Evolutionary conservation across 2,797 vertebrate genomes (phyloP).

Genomic region (Phoebastria nigripes): DNA sequence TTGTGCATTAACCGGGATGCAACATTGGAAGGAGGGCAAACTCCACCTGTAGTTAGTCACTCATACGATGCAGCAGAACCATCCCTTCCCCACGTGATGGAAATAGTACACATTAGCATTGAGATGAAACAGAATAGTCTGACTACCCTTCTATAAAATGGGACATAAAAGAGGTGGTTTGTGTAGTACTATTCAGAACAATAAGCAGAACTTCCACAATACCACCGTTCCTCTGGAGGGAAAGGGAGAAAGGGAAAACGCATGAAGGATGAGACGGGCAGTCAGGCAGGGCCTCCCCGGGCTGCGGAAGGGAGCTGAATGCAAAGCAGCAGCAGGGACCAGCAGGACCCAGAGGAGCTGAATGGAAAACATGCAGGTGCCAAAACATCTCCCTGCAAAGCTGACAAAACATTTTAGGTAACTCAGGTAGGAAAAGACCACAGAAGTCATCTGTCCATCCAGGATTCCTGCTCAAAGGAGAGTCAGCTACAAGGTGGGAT

Average conservation of each 20-base stretch:
- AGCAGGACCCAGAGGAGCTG: neutral
- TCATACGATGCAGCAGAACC: fast-evolving
- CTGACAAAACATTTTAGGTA: neutral
- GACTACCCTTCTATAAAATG: neutral
- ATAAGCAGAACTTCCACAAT: neutral
- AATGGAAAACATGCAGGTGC: neutral
- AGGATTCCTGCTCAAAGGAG: neutral
- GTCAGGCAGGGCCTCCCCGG: neutral
- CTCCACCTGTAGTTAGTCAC: neutral
- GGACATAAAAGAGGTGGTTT: neutral
- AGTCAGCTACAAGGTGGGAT: neutral
- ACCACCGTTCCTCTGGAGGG: neutral
- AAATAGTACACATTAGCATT: neutral
- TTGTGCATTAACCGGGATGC: neutral
- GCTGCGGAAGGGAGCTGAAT: neutral
- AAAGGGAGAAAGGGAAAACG: neutral
- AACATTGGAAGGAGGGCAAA: neutral
- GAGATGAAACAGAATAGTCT: neutral
- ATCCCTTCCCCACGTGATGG: neutral
- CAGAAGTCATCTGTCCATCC: neutral
- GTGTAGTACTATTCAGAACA: neutral
- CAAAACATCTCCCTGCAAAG: neutral
- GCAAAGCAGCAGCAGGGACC: neutral
- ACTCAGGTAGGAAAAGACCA: neutral
- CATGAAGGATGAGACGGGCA: neutral